Evolutionary conservation across 2,113 vertebrate genomes (phyloP), one percentile per base, ranked within the genome.

Genomic region (Ctenomys sociabilis): DNA sequence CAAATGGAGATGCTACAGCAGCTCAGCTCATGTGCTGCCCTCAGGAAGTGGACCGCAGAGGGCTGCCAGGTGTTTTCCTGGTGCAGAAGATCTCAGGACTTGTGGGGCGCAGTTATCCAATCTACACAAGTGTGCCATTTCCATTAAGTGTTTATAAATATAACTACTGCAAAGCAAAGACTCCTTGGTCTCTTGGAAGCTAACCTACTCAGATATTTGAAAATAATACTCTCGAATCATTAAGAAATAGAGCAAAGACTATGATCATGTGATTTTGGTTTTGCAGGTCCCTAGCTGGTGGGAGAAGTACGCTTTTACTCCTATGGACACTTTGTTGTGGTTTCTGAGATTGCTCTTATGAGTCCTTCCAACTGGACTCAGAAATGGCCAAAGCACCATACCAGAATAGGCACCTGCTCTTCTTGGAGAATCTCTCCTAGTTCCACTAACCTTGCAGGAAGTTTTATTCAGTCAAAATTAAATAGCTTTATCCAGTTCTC

Each of bases 1-100:
- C 7, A 54, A 35, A 40, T 13, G 35, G 0, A 35, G 10, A 78
- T 21, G 35, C 75, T 43, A 32, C 6, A 26, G 26, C 40, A 24
- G 35, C 17, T 52, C 37, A 32, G 19, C 11, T 12, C 2, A 16
- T 0, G 3, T 13, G 9, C 63, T 1, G 0, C 4, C 17, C 32
- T 40, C 73, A 43, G 13, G 7, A 0, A n/a, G 7, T 0, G 57
- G 14, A 30, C 1, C 13, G 11, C 22, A 0, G 14, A 0, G 7
- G 35, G 3, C 1, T 37, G 63, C n/a, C 3, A 9, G 1, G 0
- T 68, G 9, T 5, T 49, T 72, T 61, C 22, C 37, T 0, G 21
- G 61, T 10, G 1, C 26, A 3, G 12, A 61, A 13, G 49, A 30
- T 28, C 4, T 5, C 5, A 68, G 40, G 12, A 35, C 1, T 3